These are phyloP conservation scores for Pollenia labialis DNA, from an alignment of 2,888 invertebrate species.

Conservation along the genomic window DNA sequence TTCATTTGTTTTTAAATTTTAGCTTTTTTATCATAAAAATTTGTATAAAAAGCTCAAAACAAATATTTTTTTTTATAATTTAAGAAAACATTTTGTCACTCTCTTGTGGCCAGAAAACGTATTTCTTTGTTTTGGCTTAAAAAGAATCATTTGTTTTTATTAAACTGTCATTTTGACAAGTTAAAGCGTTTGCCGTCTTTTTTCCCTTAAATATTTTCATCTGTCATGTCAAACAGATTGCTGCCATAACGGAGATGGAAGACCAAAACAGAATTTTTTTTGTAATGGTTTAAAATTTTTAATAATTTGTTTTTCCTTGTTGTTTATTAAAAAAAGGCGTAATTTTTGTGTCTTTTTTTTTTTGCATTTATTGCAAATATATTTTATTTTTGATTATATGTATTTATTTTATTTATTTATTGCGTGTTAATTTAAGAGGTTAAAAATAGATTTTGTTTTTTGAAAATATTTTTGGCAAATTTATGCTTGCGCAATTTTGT, in stretches of 20 bases:
- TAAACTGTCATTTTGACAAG: slow-evolving; percentile 48
- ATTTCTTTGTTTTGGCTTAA: neutral
- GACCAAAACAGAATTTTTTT: neutral
- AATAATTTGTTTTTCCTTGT: slow-evolving; percentile 53
- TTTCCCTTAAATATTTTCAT: neutral
- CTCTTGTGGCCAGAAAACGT: slow-evolving; percentile 8
- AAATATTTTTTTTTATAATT: neutral
- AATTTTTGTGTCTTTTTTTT: slow-evolving; percentile 19
- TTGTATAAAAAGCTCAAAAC: slow-evolving; percentile 14
- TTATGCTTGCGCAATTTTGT: slow-evolving; percentile 51
- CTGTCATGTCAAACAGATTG: slow-evolving; percentile 22
- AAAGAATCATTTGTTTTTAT: slow-evolving; percentile 36
- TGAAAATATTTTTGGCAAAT: slow-evolving; percentile 51
- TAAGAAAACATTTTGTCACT: neutral
- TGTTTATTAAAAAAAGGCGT: slow-evolving; percentile 35
- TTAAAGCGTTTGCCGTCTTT: neutral
- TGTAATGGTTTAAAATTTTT: slow-evolving; percentile 32
- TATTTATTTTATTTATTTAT: slow-evolving; percentile 38
- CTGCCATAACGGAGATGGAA: slow-evolving; percentile 36
- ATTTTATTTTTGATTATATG: neutral
- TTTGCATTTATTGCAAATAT: slow-evolving; percentile 39
- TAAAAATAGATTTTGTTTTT: slow-evolving; percentile 62
- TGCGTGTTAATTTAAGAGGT: slow-evolving; percentile 64
- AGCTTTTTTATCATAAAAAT: slow-evolving; percentile 19
- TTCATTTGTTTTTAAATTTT: slow-evolving; percentile 6